These are phyloP conservation scores for Acleris holmiana DNA, from an alignment of 2,888 invertebrate genomes.

Conservation along the genomic window DNA sequence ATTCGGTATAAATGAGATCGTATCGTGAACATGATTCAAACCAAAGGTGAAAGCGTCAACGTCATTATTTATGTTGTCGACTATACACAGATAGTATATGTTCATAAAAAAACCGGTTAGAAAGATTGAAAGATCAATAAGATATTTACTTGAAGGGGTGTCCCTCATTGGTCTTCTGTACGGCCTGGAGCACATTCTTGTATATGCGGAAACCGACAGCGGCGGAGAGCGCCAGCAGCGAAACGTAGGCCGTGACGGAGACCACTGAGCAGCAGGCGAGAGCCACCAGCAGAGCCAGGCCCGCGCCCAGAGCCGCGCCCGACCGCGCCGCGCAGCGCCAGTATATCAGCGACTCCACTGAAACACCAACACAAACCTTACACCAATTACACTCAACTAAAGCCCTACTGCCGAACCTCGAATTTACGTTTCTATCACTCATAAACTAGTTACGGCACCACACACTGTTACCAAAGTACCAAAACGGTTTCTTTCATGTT, in stretches of 20 bases:
- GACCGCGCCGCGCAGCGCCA: conserved; percentile 98
- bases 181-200: conserved; percentile 96
- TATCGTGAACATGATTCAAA: not conserved
- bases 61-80: not conserved
- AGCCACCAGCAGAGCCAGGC: conserved; percentile 94
- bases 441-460: too few species aligned
- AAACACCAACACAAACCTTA: conserved; percentile 54
- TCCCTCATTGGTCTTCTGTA: conserved; percentile 98
- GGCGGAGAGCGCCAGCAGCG: conserved; percentile 92
- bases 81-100: not conserved
- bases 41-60: conserved; percentile 10
- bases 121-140: not conserved
- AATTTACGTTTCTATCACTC: too few species aligned
- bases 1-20: not conserved
- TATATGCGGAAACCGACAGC: conserved; percentile 98
- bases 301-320: conserved; percentile 96
- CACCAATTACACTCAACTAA: not conserved
- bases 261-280: conserved; percentile 98
- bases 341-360: conserved; percentile 98
- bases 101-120: not conserved
- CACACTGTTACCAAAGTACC: too few species aligned
- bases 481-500: not conserved
- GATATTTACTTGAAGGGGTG: conserved; percentile 97
- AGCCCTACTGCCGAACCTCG: too few species aligned
- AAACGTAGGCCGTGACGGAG: conserved; percentile 96